A percentile compares a stretch with the other conserved stretches of the same genome.
Evolutionary conservation across 2,113 vertebrate species (phyloP).

Genomic region (Lepus timidus): DNA sequence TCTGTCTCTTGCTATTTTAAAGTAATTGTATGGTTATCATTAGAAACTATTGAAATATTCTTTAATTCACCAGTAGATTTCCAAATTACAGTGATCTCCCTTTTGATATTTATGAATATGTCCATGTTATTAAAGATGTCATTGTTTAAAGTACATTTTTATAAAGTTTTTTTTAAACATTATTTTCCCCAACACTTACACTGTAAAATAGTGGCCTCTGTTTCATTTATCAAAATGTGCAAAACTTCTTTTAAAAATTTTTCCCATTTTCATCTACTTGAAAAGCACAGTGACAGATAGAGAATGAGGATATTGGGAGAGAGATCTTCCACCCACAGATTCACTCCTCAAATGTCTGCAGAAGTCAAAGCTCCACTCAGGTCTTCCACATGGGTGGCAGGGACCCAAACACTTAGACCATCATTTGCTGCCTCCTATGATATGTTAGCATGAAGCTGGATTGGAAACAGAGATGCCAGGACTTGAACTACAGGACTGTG

Average conservation of each 20-base stretch:
- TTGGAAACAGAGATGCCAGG: too few relatives aligned
- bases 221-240: background rate
- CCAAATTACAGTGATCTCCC: background rate
- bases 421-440: too few relatives aligned
- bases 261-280: too few relatives aligned
- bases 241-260: background rate
- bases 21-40: background rate
- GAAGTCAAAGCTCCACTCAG: too few relatives aligned
- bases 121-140: background rate
- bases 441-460: too few relatives aligned
- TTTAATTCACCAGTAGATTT: background rate
- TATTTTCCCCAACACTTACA: background rate
- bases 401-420: too few relatives aligned
- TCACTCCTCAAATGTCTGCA: too few relatives aligned
- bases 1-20: background rate
- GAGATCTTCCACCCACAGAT: too few relatives aligned
- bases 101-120: background rate
- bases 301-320: too few relatives aligned
- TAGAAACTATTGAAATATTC: background rate
- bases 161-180: background rate
- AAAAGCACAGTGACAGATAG: too few relatives aligned
- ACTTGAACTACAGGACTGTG: too few relatives aligned
- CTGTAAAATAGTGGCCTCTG: background rate
- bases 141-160: background rate
- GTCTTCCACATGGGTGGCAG: too few relatives aligned